Percentiles rank a stretch among this genome's conserved stretches.
phyloP scores from a whole-genome alignment of 1,140 invertebrate genomes.

The Cotesia glomerata region DNA sequence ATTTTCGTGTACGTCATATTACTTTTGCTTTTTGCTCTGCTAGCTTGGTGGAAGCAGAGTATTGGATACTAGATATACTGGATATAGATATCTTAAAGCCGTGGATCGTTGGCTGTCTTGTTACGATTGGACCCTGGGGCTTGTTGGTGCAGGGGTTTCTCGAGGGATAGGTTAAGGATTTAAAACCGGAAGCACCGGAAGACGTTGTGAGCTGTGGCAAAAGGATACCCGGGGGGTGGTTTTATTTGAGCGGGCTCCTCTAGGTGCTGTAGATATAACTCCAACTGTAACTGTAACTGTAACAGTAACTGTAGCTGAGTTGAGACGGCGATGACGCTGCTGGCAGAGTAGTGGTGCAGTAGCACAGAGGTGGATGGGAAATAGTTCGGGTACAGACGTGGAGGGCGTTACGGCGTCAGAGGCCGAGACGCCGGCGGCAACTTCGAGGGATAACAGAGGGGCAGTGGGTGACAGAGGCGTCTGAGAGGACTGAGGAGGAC shows the following conservation, averaged over 20 bases:
- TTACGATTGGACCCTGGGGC: conserved; percentile 36
- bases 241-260: conserved; percentile 19
- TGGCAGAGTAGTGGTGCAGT: conserved; percentile 40
- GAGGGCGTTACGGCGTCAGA: conserved; percentile 9
- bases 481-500: conserved; percentile 33
- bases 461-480: background rate
- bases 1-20: conserved; percentile 12
- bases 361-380: background rate
- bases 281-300: too few relatives aligned
- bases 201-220: conserved; percentile 30
- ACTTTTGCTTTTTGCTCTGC: conserved; percentile 5
- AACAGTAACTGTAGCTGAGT: background rate
- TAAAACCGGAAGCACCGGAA: conserved; percentile 50
- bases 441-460: background rate
- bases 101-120: conserved; percentile 3
- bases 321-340: conserved; percentile 20
- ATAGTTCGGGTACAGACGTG: background rate
- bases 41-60: too few relatives aligned
- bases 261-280: conserved; percentile 26
- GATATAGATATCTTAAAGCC: background rate
- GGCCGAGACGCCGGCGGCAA: conserved; percentile 9
- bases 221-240: too few relatives aligned
- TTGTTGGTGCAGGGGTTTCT: conserved; percentile 39
- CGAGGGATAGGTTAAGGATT: conserved; percentile 48
- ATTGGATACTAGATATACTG: too few relatives aligned